Evolutionary conservation across 2,797 vertebrate species (phyloP).

Genomic region (Ibycter americanus): DNA sequence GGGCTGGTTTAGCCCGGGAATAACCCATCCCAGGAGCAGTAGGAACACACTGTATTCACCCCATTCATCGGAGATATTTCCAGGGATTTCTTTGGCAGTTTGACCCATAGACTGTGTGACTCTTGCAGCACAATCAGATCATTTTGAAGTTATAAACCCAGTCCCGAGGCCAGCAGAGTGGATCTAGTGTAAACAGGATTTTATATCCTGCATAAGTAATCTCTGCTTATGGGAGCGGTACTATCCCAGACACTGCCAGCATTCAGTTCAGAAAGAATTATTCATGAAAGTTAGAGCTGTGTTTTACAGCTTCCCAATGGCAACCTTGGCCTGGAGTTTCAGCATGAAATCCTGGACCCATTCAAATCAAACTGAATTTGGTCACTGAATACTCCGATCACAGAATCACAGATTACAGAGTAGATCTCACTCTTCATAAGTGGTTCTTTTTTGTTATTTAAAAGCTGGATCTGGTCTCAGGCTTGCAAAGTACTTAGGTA

Average conservation of each 20-base stretch:
- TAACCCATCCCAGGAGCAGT: background rate
- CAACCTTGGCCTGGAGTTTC: background rate
- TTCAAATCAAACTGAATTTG: background rate
- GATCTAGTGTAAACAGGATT: background rate
- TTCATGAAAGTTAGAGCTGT: background rate
- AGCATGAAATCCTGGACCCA: background rate
- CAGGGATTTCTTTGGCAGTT: background rate
- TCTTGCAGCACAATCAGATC: background rate
- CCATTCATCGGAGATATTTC: background rate
- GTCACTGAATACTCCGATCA: background rate
- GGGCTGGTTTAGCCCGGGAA: background rate
- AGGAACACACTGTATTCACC: background rate
- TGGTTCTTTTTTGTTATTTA: background rate
- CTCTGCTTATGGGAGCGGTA: background rate
- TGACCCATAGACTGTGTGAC: background rate
- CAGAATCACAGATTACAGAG: background rate
- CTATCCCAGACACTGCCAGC: background rate
- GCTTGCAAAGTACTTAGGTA: background rate
- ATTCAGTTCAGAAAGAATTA: constrained; percentile 13
- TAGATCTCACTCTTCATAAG: background rate
- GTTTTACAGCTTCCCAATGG: background rate
- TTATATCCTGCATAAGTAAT: background rate
- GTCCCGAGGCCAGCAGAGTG: background rate
- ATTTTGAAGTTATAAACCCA: background rate
- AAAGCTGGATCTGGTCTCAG: background rate